Conservation (phyloP, 1,140 invertebrate species). For the Propsilocerus akamusi region DNA sequence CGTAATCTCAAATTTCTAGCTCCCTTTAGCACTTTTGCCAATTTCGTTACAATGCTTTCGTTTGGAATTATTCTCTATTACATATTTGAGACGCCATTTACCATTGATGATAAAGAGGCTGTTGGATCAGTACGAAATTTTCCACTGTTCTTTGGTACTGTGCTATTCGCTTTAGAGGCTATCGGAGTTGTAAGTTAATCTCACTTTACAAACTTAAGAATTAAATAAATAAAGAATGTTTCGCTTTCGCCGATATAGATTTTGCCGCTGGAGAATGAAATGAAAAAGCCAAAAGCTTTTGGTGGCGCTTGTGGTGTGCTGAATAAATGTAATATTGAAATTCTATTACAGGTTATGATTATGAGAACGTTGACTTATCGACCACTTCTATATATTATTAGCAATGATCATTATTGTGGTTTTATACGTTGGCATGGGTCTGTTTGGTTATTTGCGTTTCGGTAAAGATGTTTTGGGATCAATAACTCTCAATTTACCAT, state of each 20-base stretch:
- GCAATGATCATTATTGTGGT: slow-evolving; percentile 47
- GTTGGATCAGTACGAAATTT: slow-evolving; percentile 30
- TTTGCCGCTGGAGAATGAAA: slow-evolving; percentile 64
- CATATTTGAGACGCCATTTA: slow-evolving; percentile 32
- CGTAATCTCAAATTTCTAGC: slow-evolving; percentile 54
- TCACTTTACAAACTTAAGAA: neutral
- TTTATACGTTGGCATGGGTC: slow-evolving; percentile 49
- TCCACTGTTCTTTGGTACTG: slow-evolving; percentile 53
- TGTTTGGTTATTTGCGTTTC: slow-evolving; percentile 58
- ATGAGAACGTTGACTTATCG: neutral
- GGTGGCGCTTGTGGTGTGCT: slow-evolving; percentile 45
- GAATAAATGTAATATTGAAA: slow-evolving; percentile 26
- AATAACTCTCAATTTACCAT: slow-evolving; percentile 42
- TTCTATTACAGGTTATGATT: neutral
- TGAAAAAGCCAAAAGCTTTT: slow-evolving; percentile 54
- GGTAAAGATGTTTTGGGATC: slow-evolving; percentile 37
- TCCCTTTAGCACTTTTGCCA: slow-evolving; percentile 54
- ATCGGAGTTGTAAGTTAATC: slow-evolving; percentile 39
- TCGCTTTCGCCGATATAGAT: slow-evolving; percentile 39
- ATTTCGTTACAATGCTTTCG: slow-evolving; percentile 39
- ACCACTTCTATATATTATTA: too few relatives aligned
- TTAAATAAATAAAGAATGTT: slow-evolving; percentile 5
- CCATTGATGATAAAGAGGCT: slow-evolving; percentile 26
- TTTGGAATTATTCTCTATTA: slow-evolving; percentile 52
- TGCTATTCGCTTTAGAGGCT: slow-evolving; percentile 61